Base-by-base conservation (phyloP, 2,797 vertebrate genomes). In the Ctenochaetus hawaiiensis region DNA sequence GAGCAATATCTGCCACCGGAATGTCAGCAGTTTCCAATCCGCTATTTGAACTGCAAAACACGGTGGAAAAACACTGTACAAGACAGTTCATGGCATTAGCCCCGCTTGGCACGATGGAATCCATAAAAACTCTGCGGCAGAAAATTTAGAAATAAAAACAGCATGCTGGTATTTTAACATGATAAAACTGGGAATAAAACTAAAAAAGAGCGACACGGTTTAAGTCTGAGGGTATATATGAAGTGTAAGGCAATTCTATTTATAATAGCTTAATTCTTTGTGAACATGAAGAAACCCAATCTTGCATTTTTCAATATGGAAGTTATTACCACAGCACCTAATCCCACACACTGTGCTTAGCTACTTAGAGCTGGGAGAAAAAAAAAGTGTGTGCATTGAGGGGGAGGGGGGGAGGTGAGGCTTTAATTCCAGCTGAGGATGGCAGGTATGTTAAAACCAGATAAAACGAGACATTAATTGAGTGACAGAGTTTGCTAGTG, bases 21-120 rank as follows among this genome's bases (percentile, higher is more conserved):
- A 78, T 86, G 93, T 94, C 92, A 95, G 91, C 91, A 84, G 63
- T 91, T 93, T 90, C 84, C 80, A 85, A 85, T 90, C 89, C 59
- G 17, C 84, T 77, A 72, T 86, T 90, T 85, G 78, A 85, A 85
- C 82, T 64, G 71, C 67, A 30, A 82, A 85, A 81, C 72, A 66
- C 62, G 74, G 49, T 67, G 48, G 64, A 72, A 83, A 34, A 80
- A 79, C 63, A 71, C 51, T 26, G 69, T 67, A 72, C 78, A 56
- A 82, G 65, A 76, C 76, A 63, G 77, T 83, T 89, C 69, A 52
- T 30, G 65, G 74, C 65, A 77, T 83, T 80, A 70, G 6, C 58
- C 47, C 64, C 6, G 11, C 71, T 67, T 47, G 69, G 59, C 62
- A 56, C 56, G 45, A 37, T 57, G 30, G 1, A 57, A 63, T 61